Evolutionary conservation across 2,797 vertebrate species (phyloP), one percentile per base, ranked within the genome.

Genomic region (Anabas testudineus): DNA sequence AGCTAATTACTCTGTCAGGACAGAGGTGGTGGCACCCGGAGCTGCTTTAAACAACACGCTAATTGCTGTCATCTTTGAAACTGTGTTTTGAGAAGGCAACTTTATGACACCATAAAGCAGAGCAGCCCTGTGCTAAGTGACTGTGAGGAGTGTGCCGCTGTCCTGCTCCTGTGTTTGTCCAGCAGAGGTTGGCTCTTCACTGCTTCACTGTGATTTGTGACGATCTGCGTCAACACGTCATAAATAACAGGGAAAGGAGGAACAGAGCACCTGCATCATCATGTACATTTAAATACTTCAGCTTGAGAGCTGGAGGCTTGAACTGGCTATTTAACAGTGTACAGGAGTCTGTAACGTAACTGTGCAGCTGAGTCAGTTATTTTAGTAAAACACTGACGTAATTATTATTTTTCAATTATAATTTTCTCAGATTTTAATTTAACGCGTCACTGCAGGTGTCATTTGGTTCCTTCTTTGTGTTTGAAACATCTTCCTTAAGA

Each of bases 81-180:
- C 80, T 65, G 48, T 93, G 91, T 93, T 94, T 93, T 88, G 86
- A 92, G 90, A 92, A 83, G 83, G 87, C 13, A 6, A 63, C 90
- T 96, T 96, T 96, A 96, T 94, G 94, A 90, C 43, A 80, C 94
- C 90, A 89, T 95, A 94, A 95, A 95, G 92, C 70, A 1, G 47
- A 76, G 69, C 19, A 28, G 87, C 85, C 73, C 74, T 78, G 66
- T 60, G 82, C 73, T 83, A 67, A 90, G 89, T 86, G 84, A 78
- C 82, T 47, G 68, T 13, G 85, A 71, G 74, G 61, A 85, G 89
- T 87, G 84, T 81, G 90, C 74, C 68, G 21, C 71, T 49, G 80
- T 67, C 60, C 4, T 47, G 59, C 15, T 5, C 57, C 75, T 60
- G 62, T 67, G 83, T 81, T 82, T 79, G 76, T 72, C 57, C 56